Conservation (phyloP, 2,888 invertebrate genomes). For the Seira ritae region DNA sequence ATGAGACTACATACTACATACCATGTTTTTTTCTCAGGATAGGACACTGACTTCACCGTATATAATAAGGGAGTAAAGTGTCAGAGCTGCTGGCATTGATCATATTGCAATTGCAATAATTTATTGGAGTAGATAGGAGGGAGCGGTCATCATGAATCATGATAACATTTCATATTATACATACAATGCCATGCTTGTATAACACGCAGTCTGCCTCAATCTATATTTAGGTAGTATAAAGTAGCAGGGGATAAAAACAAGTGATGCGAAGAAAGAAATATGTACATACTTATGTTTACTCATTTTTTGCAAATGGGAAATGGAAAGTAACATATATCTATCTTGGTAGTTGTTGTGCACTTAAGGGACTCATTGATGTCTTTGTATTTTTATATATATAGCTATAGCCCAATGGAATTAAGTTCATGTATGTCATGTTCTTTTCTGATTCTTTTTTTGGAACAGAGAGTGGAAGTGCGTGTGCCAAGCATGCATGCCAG, state of each 20-base stretch:
- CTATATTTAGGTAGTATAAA: not conserved
- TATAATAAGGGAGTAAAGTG: slow-evolving; percentile 3
- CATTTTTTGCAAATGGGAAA: not conserved
- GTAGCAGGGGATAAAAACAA: no score
- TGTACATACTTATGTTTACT: not conserved
- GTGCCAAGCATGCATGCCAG: slow-evolving; percentile 84
- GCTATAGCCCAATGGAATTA: not conserved
- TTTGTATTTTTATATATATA: not conserved
- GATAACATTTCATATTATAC: slow-evolving; percentile 39
- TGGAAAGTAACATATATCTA: no score
- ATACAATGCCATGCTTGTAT: no score
- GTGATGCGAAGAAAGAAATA: no score
- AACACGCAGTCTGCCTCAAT: no score
- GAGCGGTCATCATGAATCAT: slow-evolving; percentile 54
- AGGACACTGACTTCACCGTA: no score
- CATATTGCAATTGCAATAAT: slow-evolving; percentile 59
- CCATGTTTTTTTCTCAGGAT: not conserved
- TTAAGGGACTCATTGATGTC: not conserved
- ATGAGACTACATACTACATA: no score
- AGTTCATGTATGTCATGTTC: no score
- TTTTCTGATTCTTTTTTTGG: slow-evolving; percentile 5
- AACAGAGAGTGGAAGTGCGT: slow-evolving; percentile 82
- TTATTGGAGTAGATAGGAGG: slow-evolving; percentile 53
- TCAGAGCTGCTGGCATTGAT: slow-evolving; percentile 53
- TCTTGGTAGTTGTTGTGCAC: not conserved